These are phyloP conservation scores for Sternarchorhynchus goeldii DNA, from an alignment of 2,797 vertebrate genomes.

Conservation along the genomic window DNA sequence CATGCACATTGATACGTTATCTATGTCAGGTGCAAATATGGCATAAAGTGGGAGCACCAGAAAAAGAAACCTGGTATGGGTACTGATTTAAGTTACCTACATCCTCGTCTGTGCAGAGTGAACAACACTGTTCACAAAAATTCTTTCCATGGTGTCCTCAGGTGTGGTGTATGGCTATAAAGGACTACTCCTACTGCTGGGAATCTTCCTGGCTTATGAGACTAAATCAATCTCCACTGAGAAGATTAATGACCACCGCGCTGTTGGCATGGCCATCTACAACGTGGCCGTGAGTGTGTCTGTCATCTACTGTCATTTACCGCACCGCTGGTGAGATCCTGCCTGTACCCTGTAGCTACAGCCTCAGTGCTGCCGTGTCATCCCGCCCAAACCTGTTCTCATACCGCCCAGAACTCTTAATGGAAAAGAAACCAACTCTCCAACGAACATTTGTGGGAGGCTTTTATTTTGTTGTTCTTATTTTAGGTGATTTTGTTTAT, in stretches of 20 bases:
- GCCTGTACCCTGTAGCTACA: slow-evolving; percentile 1
- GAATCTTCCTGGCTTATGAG: slow-evolving; percentile 94
- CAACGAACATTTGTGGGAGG: too few relatives aligned
- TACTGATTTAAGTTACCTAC: too few relatives aligned
- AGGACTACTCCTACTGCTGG: slow-evolving; percentile 87
- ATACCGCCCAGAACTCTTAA: not conserved
- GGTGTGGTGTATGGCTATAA: slow-evolving; percentile 95
- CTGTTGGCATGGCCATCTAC: slow-evolving; percentile 97
- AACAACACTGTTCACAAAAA: not conserved
- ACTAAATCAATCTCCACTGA: slow-evolving; percentile 95
- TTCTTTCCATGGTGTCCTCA: slow-evolving; percentile 22
- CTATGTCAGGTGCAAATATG: too few relatives aligned
- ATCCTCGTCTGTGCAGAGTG: not conserved
- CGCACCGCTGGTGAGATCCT: slow-evolving; percentile 31
- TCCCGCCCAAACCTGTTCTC: slow-evolving; percentile 10
- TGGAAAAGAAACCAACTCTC: not conserved
- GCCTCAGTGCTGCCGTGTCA: slow-evolving; percentile 4
- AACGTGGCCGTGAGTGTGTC: slow-evolving; percentile 87
- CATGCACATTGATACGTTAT: too few relatives aligned
- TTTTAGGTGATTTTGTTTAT: too few relatives aligned
- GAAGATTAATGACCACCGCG: slow-evolving; percentile 95
- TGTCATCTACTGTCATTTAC: slow-evolving; percentile 23
- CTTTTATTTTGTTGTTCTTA: too few relatives aligned
- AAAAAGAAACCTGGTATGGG: too few relatives aligned
- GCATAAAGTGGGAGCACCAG: too few relatives aligned